These are phyloP conservation scores for Yponomeuta cagnagella DNA, from an alignment of 2,888 invertebrate genomes.

Conservation along the genomic window DNA sequence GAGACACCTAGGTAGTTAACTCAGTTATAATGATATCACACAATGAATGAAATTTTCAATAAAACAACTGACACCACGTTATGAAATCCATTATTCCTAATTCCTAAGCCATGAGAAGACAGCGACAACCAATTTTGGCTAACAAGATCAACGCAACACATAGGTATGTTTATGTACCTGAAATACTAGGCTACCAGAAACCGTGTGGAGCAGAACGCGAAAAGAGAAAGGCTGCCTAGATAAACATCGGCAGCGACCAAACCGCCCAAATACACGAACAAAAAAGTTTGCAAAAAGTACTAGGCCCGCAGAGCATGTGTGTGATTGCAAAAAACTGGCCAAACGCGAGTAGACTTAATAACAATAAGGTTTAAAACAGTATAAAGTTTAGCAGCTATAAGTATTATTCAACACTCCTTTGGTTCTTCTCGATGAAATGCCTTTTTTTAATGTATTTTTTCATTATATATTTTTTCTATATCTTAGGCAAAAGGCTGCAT, in stretches of 20 bases:
- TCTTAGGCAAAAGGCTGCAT: too few species aligned
- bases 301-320: not conserved
- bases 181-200: not conserved
- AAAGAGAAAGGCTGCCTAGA: not conserved
- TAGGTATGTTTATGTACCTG: not conserved
- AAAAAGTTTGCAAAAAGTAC: slow-evolving; percentile 1
- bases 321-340: not conserved
- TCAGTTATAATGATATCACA: not conserved
- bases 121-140: not conserved
- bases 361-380: too few species aligned
- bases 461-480: too few species aligned
- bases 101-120: not conserved
- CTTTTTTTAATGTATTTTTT: too few species aligned
- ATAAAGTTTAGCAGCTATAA: too few species aligned
- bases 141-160: not conserved
- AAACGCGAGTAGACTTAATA: not conserved
- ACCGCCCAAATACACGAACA: not conserved
- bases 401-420: too few species aligned
- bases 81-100: not conserved
- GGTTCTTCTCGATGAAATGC: too few species aligned
- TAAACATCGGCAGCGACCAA: not conserved
- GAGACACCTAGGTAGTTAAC: not conserved
- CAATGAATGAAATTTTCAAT: not conserved
- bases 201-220: not conserved
- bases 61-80: not conserved